Evolutionary conservation across 2,888 invertebrate species (phyloP), one percentile per base, ranked within the genome.

Genomic region (Antitype chi): DNA sequence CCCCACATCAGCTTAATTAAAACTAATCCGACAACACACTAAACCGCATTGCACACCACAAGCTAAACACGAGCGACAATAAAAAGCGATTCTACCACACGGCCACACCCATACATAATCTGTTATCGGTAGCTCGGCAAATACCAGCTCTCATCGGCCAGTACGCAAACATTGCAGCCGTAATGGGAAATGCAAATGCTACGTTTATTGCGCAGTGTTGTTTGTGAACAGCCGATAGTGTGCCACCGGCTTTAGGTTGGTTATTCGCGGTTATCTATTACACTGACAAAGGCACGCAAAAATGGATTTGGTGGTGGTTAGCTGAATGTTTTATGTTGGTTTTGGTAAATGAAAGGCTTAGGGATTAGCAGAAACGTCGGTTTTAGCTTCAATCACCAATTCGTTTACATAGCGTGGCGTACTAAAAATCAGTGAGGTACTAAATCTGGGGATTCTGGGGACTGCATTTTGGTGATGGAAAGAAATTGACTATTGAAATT

Each of bases 101-200:
- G 71, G 73, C 63, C 53, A 74, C 63, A 52, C 15, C 74, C 63
- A 80, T 83, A 69, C 72, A 81, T 82, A 85, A 73, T 81, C 74
- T 74, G 78, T 87, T 88, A 88, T 88, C 88, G 81, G 82, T 70
- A 74, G 74, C 78, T 82, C 70, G 64, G 82, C 87, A 86, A 89
- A 88, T 86, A 78, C 73, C 76, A 72, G 84, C 70, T 79, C 74
- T 82, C 80, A 81, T 76, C 72, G 80, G 67, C 70, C 72, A 85
- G 84, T 86, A 64, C 79, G 77, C 85, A 87, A 85, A 89, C 86
- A 90, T 78, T 81, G 85, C 81, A 78, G 60, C 72, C 68, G 81
- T 90, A 91, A 91, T 91, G 90, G 89, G 87, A 87, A 90, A 88
- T 90, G 91, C 90, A 91, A 91, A 91, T 91, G 87, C 85, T 85